phyloP scores from a whole-genome alignment of 2,888 invertebrate genomes.

The Leptura quadrifasciata region DNA sequence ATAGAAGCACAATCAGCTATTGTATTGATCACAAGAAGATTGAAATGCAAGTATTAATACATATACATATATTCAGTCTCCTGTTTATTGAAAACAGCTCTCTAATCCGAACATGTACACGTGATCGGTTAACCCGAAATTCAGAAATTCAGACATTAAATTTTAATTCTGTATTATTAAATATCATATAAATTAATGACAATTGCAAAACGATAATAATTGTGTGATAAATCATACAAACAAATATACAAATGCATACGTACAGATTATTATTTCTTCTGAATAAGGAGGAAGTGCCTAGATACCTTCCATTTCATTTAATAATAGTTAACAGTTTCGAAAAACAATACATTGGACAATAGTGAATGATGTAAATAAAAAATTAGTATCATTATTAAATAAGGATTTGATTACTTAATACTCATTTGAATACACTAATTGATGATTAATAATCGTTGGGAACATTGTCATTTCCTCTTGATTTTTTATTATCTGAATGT shows the following conservation, averaged over 20 bases:
- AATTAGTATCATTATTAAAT: not conserved
- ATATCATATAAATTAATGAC: not conserved
- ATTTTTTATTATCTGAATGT: not conserved
- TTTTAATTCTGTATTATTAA: not conserved
- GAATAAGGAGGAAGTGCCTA: too few species aligned
- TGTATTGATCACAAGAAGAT: too few species aligned
- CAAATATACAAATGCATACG: not conserved
- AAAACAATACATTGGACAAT: not conserved
- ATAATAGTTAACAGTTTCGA: not conserved
- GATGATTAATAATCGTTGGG: not conserved
- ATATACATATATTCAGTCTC: not conserved
- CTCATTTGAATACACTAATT: constrained; percentile 1
- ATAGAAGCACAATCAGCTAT: too few species aligned
- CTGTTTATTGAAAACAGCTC: not conserved
- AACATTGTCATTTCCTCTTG: not conserved
- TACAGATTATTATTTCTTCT: not conserved
- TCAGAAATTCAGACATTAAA: not conserved
- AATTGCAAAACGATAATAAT: not conserved
- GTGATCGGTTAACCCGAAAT: not conserved
- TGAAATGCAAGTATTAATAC: too few species aligned
- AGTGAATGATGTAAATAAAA: not conserved
- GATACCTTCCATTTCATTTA: not conserved
- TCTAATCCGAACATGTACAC: not conserved
- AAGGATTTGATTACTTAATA: not conserved
- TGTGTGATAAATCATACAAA: not conserved